Conservation (phyloP, 2,888 invertebrate species). For the Spicauda simplicius region DNA sequence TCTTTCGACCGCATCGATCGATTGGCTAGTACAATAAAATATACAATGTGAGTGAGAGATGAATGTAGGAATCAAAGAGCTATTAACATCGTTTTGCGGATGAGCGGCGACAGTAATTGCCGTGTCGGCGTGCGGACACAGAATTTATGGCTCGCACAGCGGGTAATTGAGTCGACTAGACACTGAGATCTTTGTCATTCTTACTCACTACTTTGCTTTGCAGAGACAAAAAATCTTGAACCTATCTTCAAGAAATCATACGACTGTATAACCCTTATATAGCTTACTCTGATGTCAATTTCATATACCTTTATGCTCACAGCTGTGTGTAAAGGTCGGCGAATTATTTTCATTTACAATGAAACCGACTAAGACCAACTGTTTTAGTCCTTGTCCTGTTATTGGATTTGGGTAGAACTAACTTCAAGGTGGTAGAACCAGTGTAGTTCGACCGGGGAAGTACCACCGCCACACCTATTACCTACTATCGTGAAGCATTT, state of each 20-base stretch:
- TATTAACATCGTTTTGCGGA: constrained; percentile 82
- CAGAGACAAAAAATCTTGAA: constrained; percentile 3
- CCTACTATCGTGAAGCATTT: too few species aligned
- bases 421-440: too few species aligned
- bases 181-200: constrained; percentile 36
- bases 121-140: constrained; percentile 76
- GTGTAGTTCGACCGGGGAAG: too few species aligned
- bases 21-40: constrained; percentile 53
- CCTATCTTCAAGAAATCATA: background rate
- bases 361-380: too few species aligned
- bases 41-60: constrained; percentile 59
- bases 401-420: too few species aligned
- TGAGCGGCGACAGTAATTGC: constrained; percentile 83
- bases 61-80: constrained; percentile 76
- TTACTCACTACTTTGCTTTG: constrained; percentile 7
- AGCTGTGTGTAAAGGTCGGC: too few species aligned
- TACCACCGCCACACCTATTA: too few species aligned
- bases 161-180: constrained; percentile 69
- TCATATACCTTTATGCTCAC: too few species aligned
- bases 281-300: too few species aligned
- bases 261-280: too few species aligned
- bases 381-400: too few species aligned
- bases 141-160: constrained; percentile 75
- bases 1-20: constrained; percentile 23
- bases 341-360: too few species aligned